Percentiles rank a stretch among this genome's conserved stretches.
phyloP scores from a whole-genome alignment of 2,888 invertebrate genomes.

The Ormia ochracea region DNA sequence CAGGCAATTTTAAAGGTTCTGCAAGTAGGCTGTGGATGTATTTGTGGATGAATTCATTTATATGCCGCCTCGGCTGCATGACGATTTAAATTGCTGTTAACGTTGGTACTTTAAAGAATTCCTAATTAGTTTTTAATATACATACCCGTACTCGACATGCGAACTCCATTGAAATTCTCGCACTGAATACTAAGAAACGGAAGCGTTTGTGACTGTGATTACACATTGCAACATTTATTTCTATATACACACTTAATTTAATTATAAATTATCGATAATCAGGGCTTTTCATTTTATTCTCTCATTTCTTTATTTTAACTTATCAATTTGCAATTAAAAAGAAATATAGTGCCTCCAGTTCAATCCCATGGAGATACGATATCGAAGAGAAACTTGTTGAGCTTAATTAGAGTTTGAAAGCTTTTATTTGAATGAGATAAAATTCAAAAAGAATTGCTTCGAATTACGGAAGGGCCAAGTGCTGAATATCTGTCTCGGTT shows the following conservation, averaged over 20 bases:
- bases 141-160: slow-evolving; percentile 25
- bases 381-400: not conserved
- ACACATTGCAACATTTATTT: slow-evolving; percentile 17
- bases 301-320: not conserved
- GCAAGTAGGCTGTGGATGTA: not conserved
- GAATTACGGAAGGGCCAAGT: too few relatives aligned
- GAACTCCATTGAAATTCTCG: not conserved
- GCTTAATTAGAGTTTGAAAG: not conserved
- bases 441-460: not conserved
- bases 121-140: slow-evolving; percentile 60
- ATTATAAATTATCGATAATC: slow-evolving; percentile 55
- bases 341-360: slow-evolving; percentile 31
- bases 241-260: slow-evolving; percentile 54
- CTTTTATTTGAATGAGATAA: not conserved
- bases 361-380: slow-evolving; percentile 16
- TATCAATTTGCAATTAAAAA: slow-evolving; percentile 25
- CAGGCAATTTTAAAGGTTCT: slow-evolving; percentile 22
- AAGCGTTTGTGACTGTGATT: slow-evolving; percentile 7
- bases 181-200: not conserved
- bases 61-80: not conserved
- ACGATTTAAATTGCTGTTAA: slow-evolving; percentile 16
- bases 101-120: slow-evolving; percentile 53
- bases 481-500: too few relatives aligned
- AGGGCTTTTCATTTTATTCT: not conserved
- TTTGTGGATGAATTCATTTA: not conserved